phyloP scores from a whole-genome alignment of 2,888 invertebrate species.

The Noctuana brunneofusca region DNA sequence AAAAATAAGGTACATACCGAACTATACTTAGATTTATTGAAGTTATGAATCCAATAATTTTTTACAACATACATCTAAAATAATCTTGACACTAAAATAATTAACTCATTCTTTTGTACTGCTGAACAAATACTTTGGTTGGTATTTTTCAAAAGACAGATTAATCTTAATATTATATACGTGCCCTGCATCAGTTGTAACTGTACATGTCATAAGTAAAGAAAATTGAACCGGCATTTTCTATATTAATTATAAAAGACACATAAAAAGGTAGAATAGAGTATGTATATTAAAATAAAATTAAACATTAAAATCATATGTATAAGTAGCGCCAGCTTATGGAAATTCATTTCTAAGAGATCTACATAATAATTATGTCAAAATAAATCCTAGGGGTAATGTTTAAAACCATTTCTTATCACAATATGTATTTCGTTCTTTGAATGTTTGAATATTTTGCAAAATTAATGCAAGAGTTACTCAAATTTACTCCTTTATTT shows the following conservation, averaged over 20 bases:
- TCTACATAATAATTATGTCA: slow-evolving; percentile 18
- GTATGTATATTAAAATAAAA: slow-evolving; percentile 18
- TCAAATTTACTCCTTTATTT: slow-evolving; percentile 61
- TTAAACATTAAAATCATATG: slow-evolving; percentile 23
- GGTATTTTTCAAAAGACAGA: too few relatives aligned
- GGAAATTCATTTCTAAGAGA: slow-evolving; percentile 21
- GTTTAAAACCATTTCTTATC: slow-evolving; percentile 25
- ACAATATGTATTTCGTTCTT: slow-evolving; percentile 26
- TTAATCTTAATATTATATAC: too few relatives aligned
- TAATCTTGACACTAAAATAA: too few relatives aligned
- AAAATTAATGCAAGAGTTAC: background rate
- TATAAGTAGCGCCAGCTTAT: slow-evolving; percentile 19
- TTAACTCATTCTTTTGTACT: too few relatives aligned
- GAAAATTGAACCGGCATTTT: slow-evolving; percentile 5
- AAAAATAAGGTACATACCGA: too few relatives aligned
- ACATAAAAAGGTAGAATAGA: background rate
- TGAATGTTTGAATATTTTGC: slow-evolving; percentile 16
- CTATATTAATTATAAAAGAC: background rate
- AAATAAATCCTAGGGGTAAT: slow-evolving; percentile 22
- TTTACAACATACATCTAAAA: too few relatives aligned
- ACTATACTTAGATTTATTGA: too few relatives aligned
- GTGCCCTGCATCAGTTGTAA: too few relatives aligned
- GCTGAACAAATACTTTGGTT: too few relatives aligned
- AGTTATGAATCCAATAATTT: background rate
- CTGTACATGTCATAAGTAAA: slow-evolving; percentile 1